These are phyloP conservation scores for Antennarius striatus DNA, from an alignment of 2,113 vertebrate species.

Conservation along the genomic window DNA sequence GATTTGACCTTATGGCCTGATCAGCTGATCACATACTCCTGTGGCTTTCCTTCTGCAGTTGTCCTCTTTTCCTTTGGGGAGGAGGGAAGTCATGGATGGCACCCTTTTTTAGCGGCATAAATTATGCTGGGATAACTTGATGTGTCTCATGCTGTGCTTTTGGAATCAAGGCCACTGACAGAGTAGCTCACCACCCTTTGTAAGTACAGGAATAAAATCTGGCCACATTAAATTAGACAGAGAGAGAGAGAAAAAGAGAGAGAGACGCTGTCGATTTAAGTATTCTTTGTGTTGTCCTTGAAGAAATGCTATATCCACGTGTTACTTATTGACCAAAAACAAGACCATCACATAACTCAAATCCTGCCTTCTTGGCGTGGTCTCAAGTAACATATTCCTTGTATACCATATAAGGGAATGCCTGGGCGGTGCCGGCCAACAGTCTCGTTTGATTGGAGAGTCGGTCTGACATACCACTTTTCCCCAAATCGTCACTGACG, in stretches of 20 bases:
- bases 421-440: conserved; percentile 49
- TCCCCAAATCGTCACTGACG: conserved; percentile 2
- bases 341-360: neutral
- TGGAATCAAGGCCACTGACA: conserved; percentile 22
- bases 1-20: conserved; percentile 10
- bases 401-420: conserved; percentile 63
- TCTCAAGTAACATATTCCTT: neutral
- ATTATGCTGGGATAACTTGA: neutral
- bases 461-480: conserved; percentile 70
- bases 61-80: neutral
- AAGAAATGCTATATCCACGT: neutral
- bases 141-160: conserved; percentile 3
- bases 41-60: conserved; percentile 24
- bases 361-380: neutral
- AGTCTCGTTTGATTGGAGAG: conserved; percentile 64
- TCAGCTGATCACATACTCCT: conserved; percentile 14
- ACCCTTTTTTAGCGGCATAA: neutral
- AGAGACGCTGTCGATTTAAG: neutral
- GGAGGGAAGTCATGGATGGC: neutral
- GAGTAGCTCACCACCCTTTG: conserved; percentile 3
- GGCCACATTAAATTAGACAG: neutral
- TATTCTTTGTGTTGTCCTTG: too few relatives aligned
- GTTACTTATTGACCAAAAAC: conserved; percentile 24
- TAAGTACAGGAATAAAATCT: neutral
- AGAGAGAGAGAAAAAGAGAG: too few relatives aligned